Base-by-base conservation (phyloP, 2,888 invertebrate genomes). In the Rhorus exstirpatorius region DNA sequence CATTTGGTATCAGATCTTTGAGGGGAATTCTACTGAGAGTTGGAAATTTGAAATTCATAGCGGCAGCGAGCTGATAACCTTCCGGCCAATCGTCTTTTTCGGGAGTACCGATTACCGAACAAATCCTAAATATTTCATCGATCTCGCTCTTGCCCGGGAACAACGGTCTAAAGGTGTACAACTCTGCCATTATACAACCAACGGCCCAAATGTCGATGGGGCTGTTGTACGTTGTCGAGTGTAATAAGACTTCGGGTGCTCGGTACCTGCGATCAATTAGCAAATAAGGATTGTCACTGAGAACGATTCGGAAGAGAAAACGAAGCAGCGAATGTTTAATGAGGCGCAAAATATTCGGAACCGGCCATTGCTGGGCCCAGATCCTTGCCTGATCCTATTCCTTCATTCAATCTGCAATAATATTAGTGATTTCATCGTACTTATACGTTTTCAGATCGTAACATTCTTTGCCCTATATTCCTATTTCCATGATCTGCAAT, bases 191-290 rank as follows among this genome's bases (percentile, higher is more conserved):
- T 87, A 99, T 99, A 91, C 99, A 99, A 53, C 99, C 99, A 63
- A 99, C 96, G 1, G 99, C 99, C 99, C 99, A 99, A 86, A 99
- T 95, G 93, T 99, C 99, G 86, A 99, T 99, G 0, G 99, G 98
- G 81, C 98, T 98, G 89, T 97, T 98, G 94, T 99, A 99, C 82
- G 96, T 97, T 1, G 98, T 98, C 67, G 99, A 99, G 90, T 99
- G 97, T 19, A 99, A 94, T 67, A 99, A 94, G 55, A 99, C 99
- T 93, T 98, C 98, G 0, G 98, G 98, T 0, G 98, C 98, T 82
- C 98, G 94, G 92, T 98, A 98, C 97, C 97, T 97, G 89, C 14
- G 26, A 49, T 60, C 10, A 17, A 55, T 55, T 6, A 14, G 12
- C n/a, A 31, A 24, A 55, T 44, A 6, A 2, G n/a, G 44, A 44